Percentiles rank a stretch among this genome's conserved stretches.
These are phyloP conservation scores for Helicolenus hilgendorfi DNA, from an alignment of 2,797 vertebrate species.

Conservation along the genomic window DNA sequence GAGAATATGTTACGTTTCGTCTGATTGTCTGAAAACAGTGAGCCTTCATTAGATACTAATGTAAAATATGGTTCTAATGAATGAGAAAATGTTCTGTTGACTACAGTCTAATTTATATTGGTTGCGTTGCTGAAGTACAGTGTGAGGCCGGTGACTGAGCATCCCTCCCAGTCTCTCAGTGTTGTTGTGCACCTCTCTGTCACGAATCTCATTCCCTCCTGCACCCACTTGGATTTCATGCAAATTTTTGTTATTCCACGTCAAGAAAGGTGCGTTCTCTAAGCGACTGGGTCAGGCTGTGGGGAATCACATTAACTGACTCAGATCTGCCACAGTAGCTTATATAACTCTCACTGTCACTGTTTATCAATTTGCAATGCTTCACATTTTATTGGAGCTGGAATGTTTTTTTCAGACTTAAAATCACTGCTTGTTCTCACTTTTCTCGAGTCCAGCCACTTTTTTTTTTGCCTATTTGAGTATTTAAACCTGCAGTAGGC, in stretches of 20 bases:
- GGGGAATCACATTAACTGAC: conserved; percentile 66
- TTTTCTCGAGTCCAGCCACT: background rate
- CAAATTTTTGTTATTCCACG: conserved; percentile 66
- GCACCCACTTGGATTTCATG: conserved; percentile 67
- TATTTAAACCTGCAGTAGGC: background rate
- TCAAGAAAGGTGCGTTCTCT: conserved; percentile 64
- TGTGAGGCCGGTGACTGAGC: conserved; percentile 27
- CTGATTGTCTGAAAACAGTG: background rate
- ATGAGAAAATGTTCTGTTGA: conserved; percentile 21
- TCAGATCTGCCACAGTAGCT: conserved; percentile 58
- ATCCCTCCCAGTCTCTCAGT: conserved; percentile 2
- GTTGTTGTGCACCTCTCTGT: conserved; percentile 38
- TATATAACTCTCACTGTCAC: conserved; percentile 50
- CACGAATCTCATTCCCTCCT: conserved; percentile 55
- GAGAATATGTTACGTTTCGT: background rate
- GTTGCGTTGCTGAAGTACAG: conserved; percentile 30
- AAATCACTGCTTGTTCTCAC: conserved; percentile 6
- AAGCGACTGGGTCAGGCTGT: conserved; percentile 54
- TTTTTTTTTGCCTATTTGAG: conserved; percentile 9
- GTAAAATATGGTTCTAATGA: conserved; percentile 12
- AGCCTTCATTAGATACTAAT: conserved; percentile 9
- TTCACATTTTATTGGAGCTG: conserved; percentile 27
- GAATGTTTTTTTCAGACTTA: background rate
- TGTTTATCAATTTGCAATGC: conserved; percentile 59
- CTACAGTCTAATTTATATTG: conserved; percentile 2